Evolutionary conservation across 64 coral and sea anemone genomes (phyloP).

Genomic region (Pocillopora verrucosa): DNA sequence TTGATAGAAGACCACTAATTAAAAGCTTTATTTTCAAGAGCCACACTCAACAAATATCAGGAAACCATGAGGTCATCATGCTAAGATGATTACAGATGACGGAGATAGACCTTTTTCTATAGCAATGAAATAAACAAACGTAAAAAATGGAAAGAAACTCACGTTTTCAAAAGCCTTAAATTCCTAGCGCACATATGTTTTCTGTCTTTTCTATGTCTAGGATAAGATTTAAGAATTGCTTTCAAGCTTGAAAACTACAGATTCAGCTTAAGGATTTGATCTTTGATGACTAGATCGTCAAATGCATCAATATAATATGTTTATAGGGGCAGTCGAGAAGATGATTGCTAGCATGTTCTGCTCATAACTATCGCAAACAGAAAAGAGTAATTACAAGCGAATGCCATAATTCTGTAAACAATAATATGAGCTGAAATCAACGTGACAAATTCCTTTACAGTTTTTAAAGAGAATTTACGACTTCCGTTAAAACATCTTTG

Average conservation of each 20-base stretch:
- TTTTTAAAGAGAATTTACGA: background rate
- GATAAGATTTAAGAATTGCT: no score
- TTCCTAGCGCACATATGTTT: no score
- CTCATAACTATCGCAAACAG: background rate
- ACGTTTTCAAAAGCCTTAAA: no score
- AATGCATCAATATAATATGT: background rate
- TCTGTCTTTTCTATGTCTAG: no score
- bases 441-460: background rate
- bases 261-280: no score
- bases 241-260: no score
- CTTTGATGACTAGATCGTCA: no score
- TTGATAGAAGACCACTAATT: background rate
- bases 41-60: background rate
- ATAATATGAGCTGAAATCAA: background rate
- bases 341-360: background rate
- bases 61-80: background rate
- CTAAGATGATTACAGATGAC: background rate
- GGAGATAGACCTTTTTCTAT: background rate
- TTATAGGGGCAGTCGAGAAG: background rate
- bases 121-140: no score
- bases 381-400: background rate
- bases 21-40: background rate
- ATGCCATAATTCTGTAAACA: background rate
- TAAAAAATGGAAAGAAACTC: no score
- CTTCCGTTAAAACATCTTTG: background rate